phyloP scores from a whole-genome alignment of 2,888 invertebrate genomes.

The Melanostoma mellinum region DNA sequence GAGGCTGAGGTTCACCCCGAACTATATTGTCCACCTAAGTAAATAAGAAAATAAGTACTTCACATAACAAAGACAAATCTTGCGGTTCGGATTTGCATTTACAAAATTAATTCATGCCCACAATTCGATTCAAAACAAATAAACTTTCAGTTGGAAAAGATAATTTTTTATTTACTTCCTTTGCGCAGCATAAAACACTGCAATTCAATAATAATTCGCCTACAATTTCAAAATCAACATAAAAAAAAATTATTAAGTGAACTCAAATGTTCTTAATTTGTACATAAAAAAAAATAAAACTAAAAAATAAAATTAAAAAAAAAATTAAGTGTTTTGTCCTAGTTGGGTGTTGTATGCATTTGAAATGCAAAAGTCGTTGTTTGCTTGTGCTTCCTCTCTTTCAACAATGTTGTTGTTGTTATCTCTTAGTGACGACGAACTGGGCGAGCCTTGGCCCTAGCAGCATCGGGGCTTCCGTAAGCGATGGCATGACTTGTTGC shows the following conservation, averaged over 20 bases:
- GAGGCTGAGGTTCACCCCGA: too few relatives aligned
- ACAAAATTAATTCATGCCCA: too few relatives aligned
- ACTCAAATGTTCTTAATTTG: constrained; percentile 51
- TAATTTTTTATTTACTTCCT: constrained; percentile 48
- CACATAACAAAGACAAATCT: too few relatives aligned
- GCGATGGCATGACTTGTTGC: constrained; percentile 82
- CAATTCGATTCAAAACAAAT: neutral
- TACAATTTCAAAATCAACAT: constrained; percentile 67
- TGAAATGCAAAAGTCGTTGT: constrained; percentile 50
- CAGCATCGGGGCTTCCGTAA: constrained; percentile 80
- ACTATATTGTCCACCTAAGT: too few relatives aligned
- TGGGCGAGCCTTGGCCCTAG: constrained; percentile 77
- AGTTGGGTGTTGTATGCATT: constrained; percentile 29
- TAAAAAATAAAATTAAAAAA: constrained; percentile 47
- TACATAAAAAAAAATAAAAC: constrained; percentile 40
- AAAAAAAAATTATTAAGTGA: constrained; percentile 37
- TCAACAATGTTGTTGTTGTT: constrained; percentile 5
- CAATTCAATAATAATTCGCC: constrained; percentile 64
- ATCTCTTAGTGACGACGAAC: constrained; percentile 64
- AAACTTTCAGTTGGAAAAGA: constrained; percentile 46
- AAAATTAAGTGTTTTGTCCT: constrained; percentile 38
- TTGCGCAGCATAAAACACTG: constrained; percentile 67
- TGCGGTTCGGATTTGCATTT: too few relatives aligned
- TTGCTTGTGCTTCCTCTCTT: constrained; percentile 15
- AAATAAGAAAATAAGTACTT: too few relatives aligned